phyloP scores from a whole-genome alignment of 1,140 invertebrate species.

The Drosophila pallidifrons region DNA sequence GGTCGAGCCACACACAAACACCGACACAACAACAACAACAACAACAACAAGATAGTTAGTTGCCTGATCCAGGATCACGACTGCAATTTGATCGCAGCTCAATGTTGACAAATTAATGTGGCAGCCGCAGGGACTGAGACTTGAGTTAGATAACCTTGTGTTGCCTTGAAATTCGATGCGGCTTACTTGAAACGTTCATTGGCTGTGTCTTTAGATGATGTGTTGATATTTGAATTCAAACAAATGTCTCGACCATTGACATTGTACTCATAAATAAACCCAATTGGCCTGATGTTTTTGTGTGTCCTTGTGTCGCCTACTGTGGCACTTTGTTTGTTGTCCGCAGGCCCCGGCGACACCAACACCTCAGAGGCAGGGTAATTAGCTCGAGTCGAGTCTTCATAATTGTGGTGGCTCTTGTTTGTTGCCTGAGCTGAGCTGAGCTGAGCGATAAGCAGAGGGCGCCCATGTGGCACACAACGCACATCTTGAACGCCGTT shows the following conservation, averaged over 20 bases:
- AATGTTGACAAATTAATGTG: constrained; percentile 54
- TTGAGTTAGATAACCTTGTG: constrained; percentile 39
- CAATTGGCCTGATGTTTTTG: constrained; percentile 40
- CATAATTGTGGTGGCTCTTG: constrained; percentile 17
- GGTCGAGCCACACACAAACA: constrained; percentile 61
- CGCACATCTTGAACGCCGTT: constrained; percentile 33
- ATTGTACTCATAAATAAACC: constrained; percentile 69
- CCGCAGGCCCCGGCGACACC: constrained; percentile 8
- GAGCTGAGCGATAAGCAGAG: constrained; percentile 13
- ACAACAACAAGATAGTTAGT: neutral
- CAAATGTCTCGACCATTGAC: constrained; percentile 54
- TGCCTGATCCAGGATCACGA: constrained; percentile 29
- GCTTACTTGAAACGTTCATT: constrained; percentile 46
- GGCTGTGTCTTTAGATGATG: constrained; percentile 51
- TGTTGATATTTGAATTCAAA: constrained; percentile 83
- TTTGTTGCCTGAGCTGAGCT: neutral
- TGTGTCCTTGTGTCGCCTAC: constrained; percentile 33
- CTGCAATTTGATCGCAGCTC: constrained; percentile 40
- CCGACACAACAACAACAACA: neutral
- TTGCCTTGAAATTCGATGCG: constrained; percentile 57
- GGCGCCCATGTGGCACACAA: constrained; percentile 69
- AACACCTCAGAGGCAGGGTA: constrained; percentile 45
- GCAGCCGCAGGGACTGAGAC: constrained; percentile 16
- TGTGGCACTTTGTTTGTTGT: constrained; percentile 32
- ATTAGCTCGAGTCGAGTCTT: constrained; percentile 54